Evolutionary conservation across 37 sponge, comb jelly and placozoan genomes (phyloP).

Genomic region (Axinella damicornis): DNA sequence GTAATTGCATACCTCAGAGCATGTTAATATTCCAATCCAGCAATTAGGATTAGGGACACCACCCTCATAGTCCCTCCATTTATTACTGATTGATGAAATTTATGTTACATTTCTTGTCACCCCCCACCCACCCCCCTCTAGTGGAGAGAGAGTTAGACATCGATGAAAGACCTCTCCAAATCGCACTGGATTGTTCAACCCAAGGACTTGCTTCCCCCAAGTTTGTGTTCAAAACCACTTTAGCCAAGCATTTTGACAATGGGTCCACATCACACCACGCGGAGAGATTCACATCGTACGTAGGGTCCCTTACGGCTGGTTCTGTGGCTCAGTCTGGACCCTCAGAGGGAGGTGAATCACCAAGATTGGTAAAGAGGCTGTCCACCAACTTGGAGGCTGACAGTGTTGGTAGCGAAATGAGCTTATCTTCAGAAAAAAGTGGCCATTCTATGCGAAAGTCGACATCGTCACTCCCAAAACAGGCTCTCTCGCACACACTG

Average conservation of each 20-base stretch:
- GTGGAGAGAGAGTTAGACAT: constrained; percentile 69
- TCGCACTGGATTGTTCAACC: constrained; percentile 60
- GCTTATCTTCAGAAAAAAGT: constrained; percentile 18
- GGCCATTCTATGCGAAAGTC: constrained; percentile 3
- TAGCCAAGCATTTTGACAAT: neutral
- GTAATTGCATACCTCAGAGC: no score
- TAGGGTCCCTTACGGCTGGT: neutral
- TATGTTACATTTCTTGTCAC: no score
- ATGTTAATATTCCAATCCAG: no score
- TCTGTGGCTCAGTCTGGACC: constrained; percentile 3
- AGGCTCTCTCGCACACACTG: constrained; percentile 1
- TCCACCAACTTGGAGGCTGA: neutral
- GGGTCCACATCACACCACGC: neutral
- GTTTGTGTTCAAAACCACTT: constrained; percentile 48
- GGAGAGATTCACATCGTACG: constrained; percentile 9
- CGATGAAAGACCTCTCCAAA: constrained; percentile 62
- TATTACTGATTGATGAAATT: no score
- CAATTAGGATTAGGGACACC: no score
- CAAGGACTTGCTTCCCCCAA: constrained; percentile 45
- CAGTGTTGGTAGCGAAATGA: constrained; percentile 31
- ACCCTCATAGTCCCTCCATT: no score
- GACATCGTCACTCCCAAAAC: neutral
- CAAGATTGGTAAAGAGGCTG: neutral
- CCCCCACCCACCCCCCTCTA: neutral
- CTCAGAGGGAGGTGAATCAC: constrained; percentile 1